phyloP scores from a whole-genome alignment of 2,888 invertebrate species.

The Apamea anceps region DNA sequence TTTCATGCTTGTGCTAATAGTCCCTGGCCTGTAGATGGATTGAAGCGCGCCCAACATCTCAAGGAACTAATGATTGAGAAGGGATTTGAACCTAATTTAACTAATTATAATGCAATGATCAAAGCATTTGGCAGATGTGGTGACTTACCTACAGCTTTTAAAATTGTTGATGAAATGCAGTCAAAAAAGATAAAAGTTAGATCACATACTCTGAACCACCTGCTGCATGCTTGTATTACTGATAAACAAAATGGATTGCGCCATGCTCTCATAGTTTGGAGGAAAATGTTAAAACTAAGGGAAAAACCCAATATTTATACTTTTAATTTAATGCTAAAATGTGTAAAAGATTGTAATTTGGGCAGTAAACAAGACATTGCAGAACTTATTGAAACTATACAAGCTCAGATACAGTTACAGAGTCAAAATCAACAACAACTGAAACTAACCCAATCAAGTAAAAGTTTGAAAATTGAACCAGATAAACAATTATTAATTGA shows the following conservation, averaged over 20 bases:
- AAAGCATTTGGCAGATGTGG: slow-evolving; percentile 97
- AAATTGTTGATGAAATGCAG: slow-evolving; percentile 96
- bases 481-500: slow-evolving; percentile 44
- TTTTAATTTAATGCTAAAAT: slow-evolving; percentile 95
- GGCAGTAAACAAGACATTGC: slow-evolving; percentile 91
- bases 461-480: slow-evolving; percentile 27
- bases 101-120: slow-evolving; percentile 96
- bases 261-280: slow-evolving; percentile 96
- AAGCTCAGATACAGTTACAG: slow-evolving; percentile 72
- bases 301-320: slow-evolving; percentile 93
- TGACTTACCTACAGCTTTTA: slow-evolving; percentile 94
- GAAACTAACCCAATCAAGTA: slow-evolving; percentile 26
- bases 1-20: slow-evolving; percentile 97
- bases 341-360: slow-evolving; percentile 95
- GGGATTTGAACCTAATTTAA: slow-evolving; percentile 92
- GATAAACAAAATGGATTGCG: slow-evolving; percentile 95
- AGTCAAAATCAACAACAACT: slow-evolving; percentile 31
- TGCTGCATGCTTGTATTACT: slow-evolving; percentile 95
- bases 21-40: slow-evolving; percentile 92
- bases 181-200: slow-evolving; percentile 91
- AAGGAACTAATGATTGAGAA: slow-evolving; percentile 93
- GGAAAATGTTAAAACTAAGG: slow-evolving; percentile 92
- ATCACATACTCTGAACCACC: slow-evolving; percentile 93
- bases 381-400: slow-evolving; percentile 84
- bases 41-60: slow-evolving; percentile 92